A percentile compares a stretch with the other conserved stretches of the same genome.
phyloP scores from a whole-genome alignment of 35 echinoderm and acorn worm genomes.

The Lytechinus pictus region DNA sequence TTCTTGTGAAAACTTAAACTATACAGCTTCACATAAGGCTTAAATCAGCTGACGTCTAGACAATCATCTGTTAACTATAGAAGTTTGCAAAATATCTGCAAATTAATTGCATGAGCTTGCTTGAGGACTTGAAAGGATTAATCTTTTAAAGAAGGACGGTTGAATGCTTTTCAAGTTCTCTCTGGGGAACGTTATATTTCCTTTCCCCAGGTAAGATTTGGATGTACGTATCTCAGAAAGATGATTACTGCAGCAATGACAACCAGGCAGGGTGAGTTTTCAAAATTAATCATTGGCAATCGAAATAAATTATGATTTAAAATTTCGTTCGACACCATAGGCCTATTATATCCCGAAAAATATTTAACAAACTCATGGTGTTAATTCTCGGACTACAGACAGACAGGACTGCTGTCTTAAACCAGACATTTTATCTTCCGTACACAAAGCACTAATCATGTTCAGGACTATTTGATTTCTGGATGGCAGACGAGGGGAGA shows the following conservation, averaged over 20 bases:
- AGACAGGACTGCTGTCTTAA: too few species aligned
- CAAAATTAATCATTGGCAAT: not conserved
- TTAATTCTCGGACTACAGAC: too few species aligned
- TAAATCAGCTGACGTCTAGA: not conserved
- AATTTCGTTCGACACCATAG: not conserved
- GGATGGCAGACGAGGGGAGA: too few species aligned
- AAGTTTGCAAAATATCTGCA: too few species aligned
- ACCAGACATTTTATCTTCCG: too few species aligned
- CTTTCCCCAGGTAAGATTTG: not conserved
- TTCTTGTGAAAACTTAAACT: too few species aligned
- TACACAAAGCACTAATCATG: too few species aligned
- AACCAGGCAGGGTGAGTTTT: conserved; percentile 20
- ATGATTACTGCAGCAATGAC: conserved; percentile 38
- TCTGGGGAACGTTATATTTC: not conserved
- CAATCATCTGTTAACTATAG: not conserved
- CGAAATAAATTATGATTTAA: not conserved
- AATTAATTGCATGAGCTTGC: not conserved
- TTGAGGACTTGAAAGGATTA: not conserved
- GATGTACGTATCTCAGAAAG: conserved; percentile 21
- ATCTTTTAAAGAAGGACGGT: not conserved
- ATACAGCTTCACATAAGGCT: not conserved
- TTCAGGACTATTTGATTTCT: too few species aligned
- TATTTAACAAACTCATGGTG: not conserved
- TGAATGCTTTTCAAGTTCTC: not conserved
- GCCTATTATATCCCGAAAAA: not conserved